phyloP scores from a whole-genome alignment of 2,797 vertebrate species.

The Girardinus metallicus region DNA sequence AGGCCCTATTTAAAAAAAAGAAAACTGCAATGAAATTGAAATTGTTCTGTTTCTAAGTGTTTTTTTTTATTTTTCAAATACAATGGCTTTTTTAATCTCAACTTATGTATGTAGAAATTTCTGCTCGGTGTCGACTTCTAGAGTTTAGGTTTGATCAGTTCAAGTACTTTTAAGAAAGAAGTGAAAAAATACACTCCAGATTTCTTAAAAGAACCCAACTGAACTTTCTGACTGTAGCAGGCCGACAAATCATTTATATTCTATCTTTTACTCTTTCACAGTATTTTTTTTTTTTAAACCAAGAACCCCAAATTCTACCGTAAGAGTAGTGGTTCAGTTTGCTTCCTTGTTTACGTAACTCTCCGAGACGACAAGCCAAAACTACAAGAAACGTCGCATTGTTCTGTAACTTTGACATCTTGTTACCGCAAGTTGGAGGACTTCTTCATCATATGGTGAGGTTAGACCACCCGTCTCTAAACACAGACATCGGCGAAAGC shows the following conservation, averaged over 20 bases:
- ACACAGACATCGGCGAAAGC: background rate
- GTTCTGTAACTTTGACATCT: background rate
- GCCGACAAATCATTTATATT: background rate
- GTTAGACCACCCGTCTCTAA: background rate
- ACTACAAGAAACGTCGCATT: background rate
- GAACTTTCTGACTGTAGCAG: background rate
- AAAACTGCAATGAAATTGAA: background rate
- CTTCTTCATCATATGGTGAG: background rate
- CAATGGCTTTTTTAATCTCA: background rate
- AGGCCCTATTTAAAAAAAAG: background rate
- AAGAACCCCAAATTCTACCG: background rate
- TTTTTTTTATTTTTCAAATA: background rate
- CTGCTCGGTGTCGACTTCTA: background rate
- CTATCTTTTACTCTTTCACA: background rate
- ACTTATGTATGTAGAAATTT: background rate
- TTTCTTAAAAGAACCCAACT: background rate
- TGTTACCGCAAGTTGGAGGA: background rate
- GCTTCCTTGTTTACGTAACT: background rate
- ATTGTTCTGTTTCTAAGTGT: background rate
- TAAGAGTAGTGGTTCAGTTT: background rate
- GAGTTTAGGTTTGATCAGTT: background rate
- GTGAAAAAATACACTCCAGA: background rate
- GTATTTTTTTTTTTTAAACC: background rate
- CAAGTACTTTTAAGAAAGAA: background rate
- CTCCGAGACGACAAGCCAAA: background rate